phyloP scores from a whole-genome alignment of 2,113 vertebrate genomes.

The Hoplias malabaricus region DNA sequence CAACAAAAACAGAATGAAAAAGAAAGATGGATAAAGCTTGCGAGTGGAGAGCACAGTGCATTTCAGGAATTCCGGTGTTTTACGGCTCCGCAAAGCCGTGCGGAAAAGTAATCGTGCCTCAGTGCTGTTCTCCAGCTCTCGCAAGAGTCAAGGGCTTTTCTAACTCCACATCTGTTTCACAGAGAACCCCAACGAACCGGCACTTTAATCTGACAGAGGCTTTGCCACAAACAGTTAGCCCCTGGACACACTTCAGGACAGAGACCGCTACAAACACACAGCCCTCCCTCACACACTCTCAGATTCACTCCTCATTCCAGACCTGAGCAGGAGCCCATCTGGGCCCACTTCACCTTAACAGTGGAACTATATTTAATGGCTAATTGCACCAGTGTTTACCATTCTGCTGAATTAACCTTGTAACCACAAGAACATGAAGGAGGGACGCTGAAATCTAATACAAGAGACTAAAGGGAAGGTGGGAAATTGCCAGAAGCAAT shows the following conservation, averaged over 20 bases:
- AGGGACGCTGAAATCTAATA: slow-evolving; percentile 8
- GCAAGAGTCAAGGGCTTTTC: neutral
- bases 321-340: slow-evolving; percentile 15
- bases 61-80: slow-evolving; percentile 15
- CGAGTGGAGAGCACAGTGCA: neutral
- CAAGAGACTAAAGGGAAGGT: neutral
- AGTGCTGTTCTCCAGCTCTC: slow-evolving; percentile 1
- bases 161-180: slow-evolving; percentile 32
- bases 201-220: slow-evolving; percentile 13
- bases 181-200: slow-evolving; percentile 13
- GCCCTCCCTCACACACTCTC: slow-evolving; percentile 1
- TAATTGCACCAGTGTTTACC: slow-evolving; percentile 40
- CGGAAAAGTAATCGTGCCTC: slow-evolving; percentile 27
- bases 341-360: slow-evolving; percentile 26
- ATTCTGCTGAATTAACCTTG: slow-evolving; percentile 32
- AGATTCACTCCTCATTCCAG: slow-evolving; percentile 13
- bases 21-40: neutral
- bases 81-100: slow-evolving; percentile 13
- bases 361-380: slow-evolving; percentile 28
- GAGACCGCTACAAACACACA: neutral
- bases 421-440: slow-evolving; percentile 31
- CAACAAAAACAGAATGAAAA: neutral
- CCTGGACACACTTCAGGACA: neutral
- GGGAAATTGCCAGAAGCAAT: too few relatives aligned
- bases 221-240: slow-evolving; percentile 37